Evolutionary conservation across 2,113 vertebrate species (phyloP), one percentile per base, ranked within the genome.

Genomic region (Amia ocellicauda): DNA sequence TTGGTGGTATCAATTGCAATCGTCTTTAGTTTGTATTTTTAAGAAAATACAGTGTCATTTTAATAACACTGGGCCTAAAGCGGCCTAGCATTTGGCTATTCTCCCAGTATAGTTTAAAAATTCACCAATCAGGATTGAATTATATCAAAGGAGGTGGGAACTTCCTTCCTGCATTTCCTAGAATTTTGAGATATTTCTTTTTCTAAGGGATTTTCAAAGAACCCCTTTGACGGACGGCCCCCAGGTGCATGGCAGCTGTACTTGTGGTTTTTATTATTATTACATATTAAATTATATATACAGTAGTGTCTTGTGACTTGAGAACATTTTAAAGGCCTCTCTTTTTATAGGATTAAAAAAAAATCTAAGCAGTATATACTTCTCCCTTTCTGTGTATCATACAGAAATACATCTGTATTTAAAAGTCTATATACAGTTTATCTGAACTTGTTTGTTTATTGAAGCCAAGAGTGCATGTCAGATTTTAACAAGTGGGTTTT

Each of bases 401-500:
- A 9, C 11, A 24, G 51, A 53, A 22, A 22, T 26, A 19, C 51
- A 27, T 24, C 2, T 53, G 2, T 61, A 8, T 67, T 47, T 66
- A 31, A 60, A 53, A 50, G n/a, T 49, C 55, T 36, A 16, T 60
- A 58, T 40, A n/a, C n/a, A n/a, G 13, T 54, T 19, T 62, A 49
- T 67, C 20, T 62, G 61, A 59, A 49, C 58, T 42, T 68, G 58
- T 17, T 14, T 72, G 68, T n/a, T n/a, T n/a, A n/a, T n/a, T n/a
- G n/a, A n/a, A n/a, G n/a, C n/a, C n/a, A n/a, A n/a, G n/a, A n/a
- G n/a, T n/a, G n/a, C n/a, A n/a, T n/a, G n/a, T n/a, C n/a, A n/a
- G n/a, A n/a, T n/a, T n/a, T n/a, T n/a, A n/a, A n/a, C n/a, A n/a
- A n/a, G n/a, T n/a, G n/a, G n/a, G n/a, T n/a, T n/a, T n/a, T n/a